Percentiles rank a stretch among this genome's conserved stretches.
Evolutionary conservation across 35 echinoderm and acorn worm species (phyloP).

Genomic region (Antedon bifida): DNA sequence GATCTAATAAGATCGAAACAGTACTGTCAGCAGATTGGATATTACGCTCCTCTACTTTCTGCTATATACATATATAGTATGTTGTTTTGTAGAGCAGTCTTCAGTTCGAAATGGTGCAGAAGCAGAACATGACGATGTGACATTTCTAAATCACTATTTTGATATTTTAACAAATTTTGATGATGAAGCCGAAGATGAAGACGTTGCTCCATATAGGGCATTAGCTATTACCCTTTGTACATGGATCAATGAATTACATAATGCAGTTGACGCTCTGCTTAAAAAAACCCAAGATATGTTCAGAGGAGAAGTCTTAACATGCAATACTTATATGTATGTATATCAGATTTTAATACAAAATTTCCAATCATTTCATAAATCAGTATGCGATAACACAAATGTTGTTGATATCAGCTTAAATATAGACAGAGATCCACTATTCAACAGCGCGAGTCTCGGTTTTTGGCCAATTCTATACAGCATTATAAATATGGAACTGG

Average conservation of each 20-base stretch:
- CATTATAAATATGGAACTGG: conserved; percentile 19
- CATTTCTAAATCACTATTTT: no score
- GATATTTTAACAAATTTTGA: no score
- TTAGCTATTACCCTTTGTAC: conserved; percentile 10
- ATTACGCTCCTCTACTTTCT: no score
- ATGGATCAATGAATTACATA: conserved; percentile 39
- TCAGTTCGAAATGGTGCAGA: no score
- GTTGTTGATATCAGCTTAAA: conserved; percentile 13
- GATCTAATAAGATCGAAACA: no score
- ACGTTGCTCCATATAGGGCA: no score
- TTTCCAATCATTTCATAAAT: neutral
- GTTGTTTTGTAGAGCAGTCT: no score
- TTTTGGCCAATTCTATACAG: conserved; percentile 38
- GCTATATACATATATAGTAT: no score
- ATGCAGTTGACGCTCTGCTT: conserved; percentile 44
- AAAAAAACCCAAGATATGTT: conserved; percentile 20
- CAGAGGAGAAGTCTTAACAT: conserved; percentile 14
- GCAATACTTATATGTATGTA: conserved; percentile 41
- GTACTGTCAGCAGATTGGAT: no score
- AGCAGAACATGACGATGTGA: no score
- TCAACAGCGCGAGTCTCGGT: conserved; percentile 8
- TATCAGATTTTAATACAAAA: conserved; percentile 11
- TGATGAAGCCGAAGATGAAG: no score
- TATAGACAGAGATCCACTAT: conserved; percentile 30
- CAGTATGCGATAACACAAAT: neutral